Conservation (phyloP, 2,888 invertebrate species). For the Chrysina gloriosa region DNA sequence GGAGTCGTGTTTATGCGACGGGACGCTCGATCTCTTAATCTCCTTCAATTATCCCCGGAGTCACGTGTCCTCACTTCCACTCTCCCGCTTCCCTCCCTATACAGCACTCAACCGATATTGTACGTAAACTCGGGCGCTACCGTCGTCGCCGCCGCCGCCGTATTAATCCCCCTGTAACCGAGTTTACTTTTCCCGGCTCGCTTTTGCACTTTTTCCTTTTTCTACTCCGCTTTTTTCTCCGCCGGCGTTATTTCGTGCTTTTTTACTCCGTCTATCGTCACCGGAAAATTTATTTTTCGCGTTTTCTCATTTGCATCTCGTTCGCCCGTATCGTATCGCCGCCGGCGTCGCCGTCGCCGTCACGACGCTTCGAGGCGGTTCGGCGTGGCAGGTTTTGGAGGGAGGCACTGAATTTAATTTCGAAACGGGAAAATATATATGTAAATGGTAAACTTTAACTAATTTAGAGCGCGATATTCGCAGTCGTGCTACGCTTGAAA, state of each 20-base stretch:
- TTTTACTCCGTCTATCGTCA: background rate
- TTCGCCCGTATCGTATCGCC: background rate
- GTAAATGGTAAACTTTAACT: conserved; percentile 19
- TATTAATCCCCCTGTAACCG: conserved; percentile 15
- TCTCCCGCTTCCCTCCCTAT: background rate
- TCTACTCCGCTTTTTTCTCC: background rate
- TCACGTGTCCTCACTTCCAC: background rate
- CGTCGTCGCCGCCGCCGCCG: background rate
- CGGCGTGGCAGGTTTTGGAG: background rate
- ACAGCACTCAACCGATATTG: too few species aligned
- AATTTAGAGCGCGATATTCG: background rate
- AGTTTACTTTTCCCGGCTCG: background rate
- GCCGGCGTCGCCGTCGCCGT: conserved; percentile 9
- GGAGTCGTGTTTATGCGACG: conserved; percentile 62
- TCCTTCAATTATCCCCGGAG: conserved; percentile 60
- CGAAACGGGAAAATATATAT: conserved; percentile 18
- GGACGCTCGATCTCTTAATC: conserved; percentile 63
- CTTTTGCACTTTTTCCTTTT: background rate
- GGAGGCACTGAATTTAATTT: conserved; percentile 22
- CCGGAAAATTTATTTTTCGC: conserved; percentile 32
- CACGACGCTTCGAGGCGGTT: background rate
- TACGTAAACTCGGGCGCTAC: background rate
- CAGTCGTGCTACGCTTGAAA: background rate
- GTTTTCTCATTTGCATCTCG: conserved; percentile 29
- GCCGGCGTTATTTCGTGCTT: background rate